Conservation (phyloP, 2,888 invertebrate species). For the Eulithis testata region DNA sequence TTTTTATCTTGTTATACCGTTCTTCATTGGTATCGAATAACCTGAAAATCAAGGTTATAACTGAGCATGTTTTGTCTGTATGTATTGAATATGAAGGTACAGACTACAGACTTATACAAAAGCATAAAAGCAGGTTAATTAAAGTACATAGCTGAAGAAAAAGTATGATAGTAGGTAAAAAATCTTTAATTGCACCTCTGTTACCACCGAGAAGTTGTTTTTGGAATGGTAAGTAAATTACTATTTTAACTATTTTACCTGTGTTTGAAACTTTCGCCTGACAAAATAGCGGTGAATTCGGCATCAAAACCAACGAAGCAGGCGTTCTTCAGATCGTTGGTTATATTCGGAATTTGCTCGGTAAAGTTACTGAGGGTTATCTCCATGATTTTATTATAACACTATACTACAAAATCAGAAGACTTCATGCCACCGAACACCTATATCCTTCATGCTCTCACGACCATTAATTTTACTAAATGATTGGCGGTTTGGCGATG, state of each 20-base stretch:
- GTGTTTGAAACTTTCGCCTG: constrained; percentile 73
- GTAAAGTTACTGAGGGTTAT: constrained; percentile 86
- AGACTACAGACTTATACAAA: no score
- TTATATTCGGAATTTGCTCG: constrained; percentile 82
- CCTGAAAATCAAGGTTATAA: constrained; percentile 52
- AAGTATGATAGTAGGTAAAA: no score
- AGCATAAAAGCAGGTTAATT: no score
- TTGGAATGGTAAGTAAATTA: no score
- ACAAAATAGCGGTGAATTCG: constrained; percentile 87
- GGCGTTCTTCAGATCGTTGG: constrained; percentile 81
- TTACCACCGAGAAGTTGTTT: no score
- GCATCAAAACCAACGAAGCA: constrained; percentile 88
- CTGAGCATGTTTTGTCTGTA: no score
- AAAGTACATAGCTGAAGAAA: no score
- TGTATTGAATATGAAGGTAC: no score
- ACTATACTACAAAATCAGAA: not conserved
- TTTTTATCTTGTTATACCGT: constrained; percentile 68
- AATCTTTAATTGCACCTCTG: no score
- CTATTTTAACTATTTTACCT: constrained; percentile 69
- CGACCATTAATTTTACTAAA: no score
- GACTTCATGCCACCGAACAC: no score
- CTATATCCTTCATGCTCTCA: not conserved
- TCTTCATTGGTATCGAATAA: constrained; percentile 73
- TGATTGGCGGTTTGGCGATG: no score
- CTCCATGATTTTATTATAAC: constrained; percentile 77